Base-by-base conservation (phyloP, 2,113 vertebrate genomes). In the Otocyon megalotis region DNA sequence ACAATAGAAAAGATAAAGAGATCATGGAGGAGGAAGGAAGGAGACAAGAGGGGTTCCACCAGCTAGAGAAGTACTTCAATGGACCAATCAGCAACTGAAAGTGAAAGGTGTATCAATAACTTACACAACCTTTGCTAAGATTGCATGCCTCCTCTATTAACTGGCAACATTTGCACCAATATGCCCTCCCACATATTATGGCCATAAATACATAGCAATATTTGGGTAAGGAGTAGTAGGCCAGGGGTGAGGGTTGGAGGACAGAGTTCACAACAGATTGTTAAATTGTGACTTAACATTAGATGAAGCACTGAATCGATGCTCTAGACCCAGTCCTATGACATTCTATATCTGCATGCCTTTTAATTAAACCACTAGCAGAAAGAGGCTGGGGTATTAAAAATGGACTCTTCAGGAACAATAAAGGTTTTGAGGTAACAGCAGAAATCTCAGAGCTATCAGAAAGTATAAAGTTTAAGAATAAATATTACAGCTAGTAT, bases 311-410 rank as follows among this genome's bases (percentile, higher is more conserved):
- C 9, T 4, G 32, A 19, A 80, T 65, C 50, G 60, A n/a, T 0
- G 15, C 43, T 63, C 15, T 77, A 65, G 79, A 88, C 15, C 56
- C 17, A 84, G 35, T 63, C 24, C 58, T 37, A 19, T 15, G 76
- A 53, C 14, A 43, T 65, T n/a, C 48, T 77, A 16, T 7, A 63
- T 72, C 32, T 48, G 30, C 26, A 5, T 81, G 58, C 58, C 53
- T 93, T 81, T 72, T 50, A 88, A 97, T 72, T 50, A 88, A 97
- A 56, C n/a, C 37, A 88, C 54, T 62, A 60, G 37, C n/a, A 91
- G 37, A 48, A 93, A 74, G 56, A 84, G 12, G 9, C 30, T 71
- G 48, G n/a, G 5, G 20, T 63, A 3, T 65, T 79, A 76, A 82
- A 28, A 62, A 17, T 53, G 8, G 30, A 82, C 50, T 37, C 30